These are phyloP conservation scores for Todiramphus saurophagus DNA, from an alignment of 2,113 vertebrate species.

Conservation along the genomic window DNA sequence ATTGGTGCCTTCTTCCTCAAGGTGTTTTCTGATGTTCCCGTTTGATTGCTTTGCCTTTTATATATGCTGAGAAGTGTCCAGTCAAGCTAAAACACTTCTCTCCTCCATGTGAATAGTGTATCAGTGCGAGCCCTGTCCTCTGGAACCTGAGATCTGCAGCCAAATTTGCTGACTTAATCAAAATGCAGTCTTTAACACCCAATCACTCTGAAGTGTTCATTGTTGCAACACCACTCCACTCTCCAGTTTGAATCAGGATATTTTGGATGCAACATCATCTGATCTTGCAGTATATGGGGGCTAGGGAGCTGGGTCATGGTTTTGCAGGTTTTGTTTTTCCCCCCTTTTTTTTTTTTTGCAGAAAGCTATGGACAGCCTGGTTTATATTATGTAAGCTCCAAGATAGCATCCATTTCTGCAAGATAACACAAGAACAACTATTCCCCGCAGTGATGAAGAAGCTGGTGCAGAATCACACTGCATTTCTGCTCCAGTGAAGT, in stretches of 20 bases:
- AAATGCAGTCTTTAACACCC: background rate
- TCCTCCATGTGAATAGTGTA: background rate
- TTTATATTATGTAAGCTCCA: background rate
- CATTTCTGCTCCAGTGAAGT: background rate
- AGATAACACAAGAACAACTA: background rate
- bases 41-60: background rate
- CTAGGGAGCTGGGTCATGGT: background rate
- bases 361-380: background rate
- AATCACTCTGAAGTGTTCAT: background rate
- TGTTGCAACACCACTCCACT: background rate
- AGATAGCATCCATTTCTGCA: background rate
- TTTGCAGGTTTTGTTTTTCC: background rate
- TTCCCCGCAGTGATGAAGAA: background rate
- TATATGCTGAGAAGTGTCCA: background rate
- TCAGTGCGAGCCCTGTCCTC: background rate
- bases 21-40: background rate
- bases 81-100: background rate
- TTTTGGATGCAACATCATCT: background rate
- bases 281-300: background rate
- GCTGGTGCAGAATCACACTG: background rate
- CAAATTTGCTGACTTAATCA: background rate
- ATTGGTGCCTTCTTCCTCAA: background rate
- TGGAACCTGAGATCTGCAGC: background rate
- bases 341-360: background rate
- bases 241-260: background rate